These are phyloP conservation scores for Melierax canorus DNA, from an alignment of 2,113 vertebrate genomes.

Conservation along the genomic window DNA sequence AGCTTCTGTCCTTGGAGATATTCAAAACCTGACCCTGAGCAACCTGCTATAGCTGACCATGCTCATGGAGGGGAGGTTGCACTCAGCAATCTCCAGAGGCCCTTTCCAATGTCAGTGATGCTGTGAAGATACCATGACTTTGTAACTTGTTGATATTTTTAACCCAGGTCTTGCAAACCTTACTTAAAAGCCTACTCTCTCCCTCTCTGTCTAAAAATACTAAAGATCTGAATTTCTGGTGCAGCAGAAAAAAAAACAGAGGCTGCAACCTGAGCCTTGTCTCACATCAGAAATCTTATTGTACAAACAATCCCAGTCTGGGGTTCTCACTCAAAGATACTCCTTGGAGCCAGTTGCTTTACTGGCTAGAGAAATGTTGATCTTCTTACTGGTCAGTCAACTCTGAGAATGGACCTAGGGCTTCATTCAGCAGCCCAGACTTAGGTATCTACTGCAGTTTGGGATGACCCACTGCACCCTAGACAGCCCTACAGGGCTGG, in stretches of 20 bases:
- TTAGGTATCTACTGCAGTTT: background rate
- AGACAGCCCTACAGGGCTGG: background rate
- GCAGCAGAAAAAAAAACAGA: background rate
- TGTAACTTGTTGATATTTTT: background rate
- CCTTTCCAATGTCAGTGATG: background rate
- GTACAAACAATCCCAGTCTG: background rate
- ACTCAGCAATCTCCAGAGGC: accelerated
- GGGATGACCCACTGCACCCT: background rate
- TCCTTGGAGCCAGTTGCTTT: background rate
- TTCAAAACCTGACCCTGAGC: background rate
- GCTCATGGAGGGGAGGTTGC: background rate
- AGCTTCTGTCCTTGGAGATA: background rate
- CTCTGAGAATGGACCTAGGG: background rate
- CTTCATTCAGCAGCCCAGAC: background rate
- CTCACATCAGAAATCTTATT: background rate
- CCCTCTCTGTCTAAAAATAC: background rate
- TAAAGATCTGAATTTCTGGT: background rate
- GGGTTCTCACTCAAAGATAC: background rate
- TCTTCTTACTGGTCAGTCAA: background rate
- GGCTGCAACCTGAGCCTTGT: background rate
- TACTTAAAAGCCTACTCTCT: background rate
- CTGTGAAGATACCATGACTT: background rate
- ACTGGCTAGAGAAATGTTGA: background rate
- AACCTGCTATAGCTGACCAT: background rate
- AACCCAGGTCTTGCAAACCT: background rate